Evolutionary conservation across 2,113 vertebrate genomes (phyloP).

Genomic region (Chloropsis hardwickii): DNA sequence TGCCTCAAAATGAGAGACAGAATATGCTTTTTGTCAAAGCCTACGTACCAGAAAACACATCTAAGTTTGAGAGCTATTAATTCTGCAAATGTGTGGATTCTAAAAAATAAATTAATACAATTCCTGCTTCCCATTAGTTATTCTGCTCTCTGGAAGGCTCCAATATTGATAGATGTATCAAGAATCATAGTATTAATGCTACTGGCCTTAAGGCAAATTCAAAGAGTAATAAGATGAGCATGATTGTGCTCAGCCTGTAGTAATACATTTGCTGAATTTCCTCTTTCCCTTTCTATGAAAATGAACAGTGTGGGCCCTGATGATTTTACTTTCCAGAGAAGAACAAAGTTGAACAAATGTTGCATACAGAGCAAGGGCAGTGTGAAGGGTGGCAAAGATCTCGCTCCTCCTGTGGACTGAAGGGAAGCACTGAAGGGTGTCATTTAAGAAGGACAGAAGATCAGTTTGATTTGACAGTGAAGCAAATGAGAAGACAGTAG

Average conservation of each 20-base stretch:
- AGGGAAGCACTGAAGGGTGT: not conserved
- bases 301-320: not conserved
- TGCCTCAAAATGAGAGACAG: not conserved
- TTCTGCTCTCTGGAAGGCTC: not conserved
- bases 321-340: not conserved
- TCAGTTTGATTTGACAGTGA: not conserved
- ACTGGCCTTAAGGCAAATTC: not conserved
- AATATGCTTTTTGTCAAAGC: not conserved
- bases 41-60: not conserved
- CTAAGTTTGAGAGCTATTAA: not conserved
- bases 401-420: not conserved
- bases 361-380: not conserved
- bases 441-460: not conserved
- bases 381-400: not conserved
- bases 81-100: not conserved
- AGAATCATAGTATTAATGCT: not conserved
- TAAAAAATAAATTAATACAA: not conserved
- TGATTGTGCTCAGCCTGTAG: not conserved
- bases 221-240: not conserved
- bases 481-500: not conserved
- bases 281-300: not conserved
- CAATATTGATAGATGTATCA: not conserved
- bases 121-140: not conserved
- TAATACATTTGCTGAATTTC: not conserved
- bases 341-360: not conserved